phyloP scores from a whole-genome alignment of 2,888 invertebrate species.

The Seira musarum region DNA sequence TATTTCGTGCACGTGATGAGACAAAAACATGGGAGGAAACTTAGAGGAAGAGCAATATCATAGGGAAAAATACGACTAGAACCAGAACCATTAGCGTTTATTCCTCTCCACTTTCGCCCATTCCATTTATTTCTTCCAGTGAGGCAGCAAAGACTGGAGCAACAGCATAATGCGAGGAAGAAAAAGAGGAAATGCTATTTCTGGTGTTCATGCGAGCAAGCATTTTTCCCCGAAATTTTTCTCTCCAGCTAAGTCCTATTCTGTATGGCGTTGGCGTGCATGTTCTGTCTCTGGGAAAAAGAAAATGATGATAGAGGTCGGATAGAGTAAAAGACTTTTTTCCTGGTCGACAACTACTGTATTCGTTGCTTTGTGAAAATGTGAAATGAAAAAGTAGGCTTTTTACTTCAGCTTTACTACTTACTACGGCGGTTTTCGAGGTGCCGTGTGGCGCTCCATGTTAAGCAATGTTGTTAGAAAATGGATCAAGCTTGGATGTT shows the following conservation, averaged over 20 bases:
- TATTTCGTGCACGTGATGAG: conserved; percentile 4
- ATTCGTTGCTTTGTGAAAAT: neutral
- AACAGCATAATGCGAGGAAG: neutral
- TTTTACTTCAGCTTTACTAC: neutral
- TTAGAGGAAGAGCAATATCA: neutral
- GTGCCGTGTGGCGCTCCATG: neutral
- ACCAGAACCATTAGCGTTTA: neutral
- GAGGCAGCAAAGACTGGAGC: neutral
- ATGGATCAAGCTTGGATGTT: neutral
- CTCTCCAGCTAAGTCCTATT: neutral
- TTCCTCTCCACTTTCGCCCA: neutral
- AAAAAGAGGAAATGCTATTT: conserved; percentile 29
- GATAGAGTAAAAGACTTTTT: neutral
- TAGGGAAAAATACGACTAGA: conserved; percentile 2
- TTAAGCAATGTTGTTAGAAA: neutral
- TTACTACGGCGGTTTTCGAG: neutral
- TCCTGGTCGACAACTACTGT: neutral
- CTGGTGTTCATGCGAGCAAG: neutral
- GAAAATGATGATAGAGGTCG: neutral
- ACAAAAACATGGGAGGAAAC: conserved; percentile 2
- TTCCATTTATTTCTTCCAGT: neutral
- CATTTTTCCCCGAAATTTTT: neutral
- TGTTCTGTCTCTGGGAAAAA: neutral
- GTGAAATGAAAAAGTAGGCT: conserved; percentile 3
- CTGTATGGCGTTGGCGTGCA: neutral